Percentiles rank a stretch among this genome's conserved stretches.
Evolutionary conservation across 2,888 invertebrate genomes (phyloP).

Genomic region (Hyles lineata): DNA sequence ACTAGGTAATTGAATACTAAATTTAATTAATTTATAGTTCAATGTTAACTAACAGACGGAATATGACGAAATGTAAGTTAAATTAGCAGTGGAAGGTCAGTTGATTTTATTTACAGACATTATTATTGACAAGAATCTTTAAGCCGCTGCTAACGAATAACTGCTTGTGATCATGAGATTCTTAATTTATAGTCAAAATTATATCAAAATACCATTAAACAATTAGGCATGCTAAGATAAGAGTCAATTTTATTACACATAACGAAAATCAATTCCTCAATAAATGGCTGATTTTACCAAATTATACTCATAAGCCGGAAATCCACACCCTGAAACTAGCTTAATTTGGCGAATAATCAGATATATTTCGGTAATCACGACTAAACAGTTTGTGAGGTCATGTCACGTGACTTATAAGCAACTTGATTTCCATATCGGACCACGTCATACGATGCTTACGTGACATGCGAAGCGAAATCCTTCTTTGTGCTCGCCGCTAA

Average conservation of each 20-base stretch:
- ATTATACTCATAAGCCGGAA: no score
- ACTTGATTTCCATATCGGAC: slow-evolving; percentile 33
- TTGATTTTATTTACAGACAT: background rate
- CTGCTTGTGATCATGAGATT: no score
- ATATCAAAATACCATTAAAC: no score
- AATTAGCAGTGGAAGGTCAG: slow-evolving; percentile 19
- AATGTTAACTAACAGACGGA: slow-evolving; percentile 23
- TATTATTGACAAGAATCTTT: background rate
- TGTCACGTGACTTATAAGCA: slow-evolving; percentile 28
- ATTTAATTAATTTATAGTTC: slow-evolving; percentile 3
- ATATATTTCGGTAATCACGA: background rate
- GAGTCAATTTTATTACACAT: no score
- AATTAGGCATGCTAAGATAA: no score
- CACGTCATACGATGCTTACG: slow-evolving; percentile 47
- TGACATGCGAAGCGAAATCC: slow-evolving; percentile 53
- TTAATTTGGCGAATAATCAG: background rate
- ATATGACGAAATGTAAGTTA: slow-evolving; percentile 21
- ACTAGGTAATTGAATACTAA: background rate
- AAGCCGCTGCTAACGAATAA: background rate
- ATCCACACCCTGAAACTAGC: no score
- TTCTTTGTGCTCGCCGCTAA: slow-evolving; percentile 54
- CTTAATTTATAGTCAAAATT: no score
- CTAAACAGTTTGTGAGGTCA: slow-evolving; percentile 29
- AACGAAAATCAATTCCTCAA: no score
- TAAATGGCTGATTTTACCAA: no score